Conservation (phyloP, 2,113 vertebrate genomes). For the Clarias macrocephalus region DNA sequence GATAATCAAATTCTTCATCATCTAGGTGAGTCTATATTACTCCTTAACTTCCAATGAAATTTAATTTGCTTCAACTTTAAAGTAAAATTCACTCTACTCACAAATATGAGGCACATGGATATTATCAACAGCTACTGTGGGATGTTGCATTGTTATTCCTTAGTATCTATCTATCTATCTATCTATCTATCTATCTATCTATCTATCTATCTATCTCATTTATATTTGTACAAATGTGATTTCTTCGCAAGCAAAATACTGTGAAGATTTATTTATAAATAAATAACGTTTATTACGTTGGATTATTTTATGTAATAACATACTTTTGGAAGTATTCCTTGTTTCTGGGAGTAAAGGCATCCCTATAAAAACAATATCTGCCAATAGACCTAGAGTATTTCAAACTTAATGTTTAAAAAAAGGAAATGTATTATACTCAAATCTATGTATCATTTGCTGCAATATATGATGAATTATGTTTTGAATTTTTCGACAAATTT, state of each 20-base stretch:
- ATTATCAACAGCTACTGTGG: slow-evolving; percentile 4
- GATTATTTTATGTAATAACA: not conserved
- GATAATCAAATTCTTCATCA: slow-evolving; percentile 56
- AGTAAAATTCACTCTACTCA: slow-evolving; percentile 40
- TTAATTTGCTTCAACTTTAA: slow-evolving; percentile 52
- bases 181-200: not conserved
- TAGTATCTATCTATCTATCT: not conserved
- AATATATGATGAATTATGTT: not conserved
- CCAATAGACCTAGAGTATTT: not conserved
- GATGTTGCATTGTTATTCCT: not conserved
- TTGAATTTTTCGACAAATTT: not conserved
- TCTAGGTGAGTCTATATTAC: slow-evolving; percentile 59
- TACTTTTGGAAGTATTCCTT: not conserved
- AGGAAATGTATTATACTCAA: no score
- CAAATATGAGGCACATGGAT: slow-evolving; percentile 23
- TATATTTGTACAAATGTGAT: not conserved
- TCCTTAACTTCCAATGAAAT: slow-evolving; percentile 50
- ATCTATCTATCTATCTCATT: not conserved
- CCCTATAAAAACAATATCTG: not conserved
- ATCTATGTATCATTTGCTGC: not conserved
- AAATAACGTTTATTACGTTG: no score
- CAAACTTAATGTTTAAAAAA: not conserved
- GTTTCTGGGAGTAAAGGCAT: not conserved
- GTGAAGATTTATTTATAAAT: not conserved
- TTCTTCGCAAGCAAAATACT: not conserved